Percentiles rank a stretch among this genome's conserved stretches.
These are phyloP conservation scores for Neopipo cinnamomea DNA, from an alignment of 2,113 vertebrate genomes.

Conservation along the genomic window DNA sequence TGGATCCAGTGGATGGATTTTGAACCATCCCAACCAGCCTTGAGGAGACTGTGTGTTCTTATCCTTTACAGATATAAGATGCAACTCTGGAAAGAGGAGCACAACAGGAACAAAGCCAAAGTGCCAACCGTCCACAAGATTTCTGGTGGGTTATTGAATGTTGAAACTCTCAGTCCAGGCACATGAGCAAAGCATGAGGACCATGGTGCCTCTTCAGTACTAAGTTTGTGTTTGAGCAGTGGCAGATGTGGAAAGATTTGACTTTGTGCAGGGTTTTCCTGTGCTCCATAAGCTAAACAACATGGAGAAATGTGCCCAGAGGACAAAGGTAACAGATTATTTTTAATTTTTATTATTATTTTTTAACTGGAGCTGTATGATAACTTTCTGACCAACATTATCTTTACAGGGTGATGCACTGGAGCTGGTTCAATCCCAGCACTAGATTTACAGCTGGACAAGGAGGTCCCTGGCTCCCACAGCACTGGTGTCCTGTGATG, in stretches of 20 bases:
- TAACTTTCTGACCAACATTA: not conserved
- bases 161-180: not conserved
- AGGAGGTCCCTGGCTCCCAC: not conserved
- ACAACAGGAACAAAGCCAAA: not conserved
- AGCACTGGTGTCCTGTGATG: not conserved
- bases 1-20: not conserved
- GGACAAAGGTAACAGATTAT: not conserved
- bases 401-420: not conserved
- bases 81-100: not conserved
- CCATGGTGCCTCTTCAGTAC: rapidly evolving
- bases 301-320: not conserved
- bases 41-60: not conserved
- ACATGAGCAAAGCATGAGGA: not conserved
- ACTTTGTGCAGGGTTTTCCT: not conserved
- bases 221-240: not conserved
- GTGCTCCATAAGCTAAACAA: not conserved
- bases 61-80: not conserved
- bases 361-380: not conserved
- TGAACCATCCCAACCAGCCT: not conserved
- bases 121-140: not conserved
- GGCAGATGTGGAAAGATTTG: not conserved
- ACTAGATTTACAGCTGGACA: not conserved
- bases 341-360: not conserved
- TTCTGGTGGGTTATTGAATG: not conserved
- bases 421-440: not conserved